These are phyloP conservation scores for Egretta garzetta DNA, from an alignment of 2,113 vertebrate species.

Conservation along the genomic window DNA sequence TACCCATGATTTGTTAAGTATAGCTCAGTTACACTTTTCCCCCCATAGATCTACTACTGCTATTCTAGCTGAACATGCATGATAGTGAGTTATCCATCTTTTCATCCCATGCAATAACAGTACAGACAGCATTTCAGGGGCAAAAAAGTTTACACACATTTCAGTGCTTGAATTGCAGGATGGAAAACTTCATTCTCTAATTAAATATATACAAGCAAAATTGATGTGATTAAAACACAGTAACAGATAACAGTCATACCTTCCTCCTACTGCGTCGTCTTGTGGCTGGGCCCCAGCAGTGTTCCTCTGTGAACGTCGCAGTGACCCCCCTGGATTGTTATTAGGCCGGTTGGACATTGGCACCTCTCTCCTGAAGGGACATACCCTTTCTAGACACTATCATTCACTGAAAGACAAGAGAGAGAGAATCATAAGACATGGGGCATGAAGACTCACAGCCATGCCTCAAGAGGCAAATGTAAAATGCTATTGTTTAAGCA, in stretches of 20 bases:
- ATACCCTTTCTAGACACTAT: slow-evolving; percentile 99
- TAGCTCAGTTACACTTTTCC: not conserved
- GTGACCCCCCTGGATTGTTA: slow-evolving; percentile 99
- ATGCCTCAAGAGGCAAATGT: not conserved
- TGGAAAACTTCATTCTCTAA: not conserved
- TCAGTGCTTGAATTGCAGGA: not conserved
- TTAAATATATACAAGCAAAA: too few species aligned
- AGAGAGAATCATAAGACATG: not conserved
- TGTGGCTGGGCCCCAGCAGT: slow-evolving; percentile 99
- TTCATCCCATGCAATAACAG: not conserved
- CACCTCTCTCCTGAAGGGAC: slow-evolving; percentile 99
- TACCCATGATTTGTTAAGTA: not conserved
- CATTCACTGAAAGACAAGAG: slow-evolving; percentile 91
- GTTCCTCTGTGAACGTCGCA: slow-evolving; percentile 99
- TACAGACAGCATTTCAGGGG: not conserved
- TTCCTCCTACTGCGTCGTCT: slow-evolving; percentile 95
- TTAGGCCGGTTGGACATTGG: slow-evolving; percentile 99
- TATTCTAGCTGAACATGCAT: not conserved
- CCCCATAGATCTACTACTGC: not conserved
- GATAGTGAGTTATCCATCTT: fast-evolving
- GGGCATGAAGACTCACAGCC: not conserved
- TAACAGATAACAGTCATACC: slow-evolving; percentile 75
- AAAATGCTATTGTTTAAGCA: not conserved
- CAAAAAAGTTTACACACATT: not conserved
- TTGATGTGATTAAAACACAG: not conserved